Evolutionary conservation across 2,797 vertebrate species (phyloP).

Genomic region (Phaenicophaeus curvirostris): DNA sequence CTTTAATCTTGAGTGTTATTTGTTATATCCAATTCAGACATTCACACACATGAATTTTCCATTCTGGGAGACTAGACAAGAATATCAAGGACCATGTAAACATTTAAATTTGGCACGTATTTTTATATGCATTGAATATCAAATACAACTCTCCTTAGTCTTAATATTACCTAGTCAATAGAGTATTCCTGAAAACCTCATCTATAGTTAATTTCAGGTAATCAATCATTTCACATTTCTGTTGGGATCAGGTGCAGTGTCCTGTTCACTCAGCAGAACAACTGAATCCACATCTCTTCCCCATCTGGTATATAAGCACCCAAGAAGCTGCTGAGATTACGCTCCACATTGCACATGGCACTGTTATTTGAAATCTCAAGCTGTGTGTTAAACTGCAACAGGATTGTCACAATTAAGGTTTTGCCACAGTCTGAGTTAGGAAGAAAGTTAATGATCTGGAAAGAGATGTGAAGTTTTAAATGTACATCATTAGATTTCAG

Average conservation of each 20-base stretch:
- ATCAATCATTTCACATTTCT: background rate
- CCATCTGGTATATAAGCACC: background rate
- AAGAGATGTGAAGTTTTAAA: background rate
- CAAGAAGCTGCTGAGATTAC: background rate
- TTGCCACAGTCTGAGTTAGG: background rate
- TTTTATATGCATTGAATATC: background rate
- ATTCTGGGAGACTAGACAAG: background rate
- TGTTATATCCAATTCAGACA: background rate
- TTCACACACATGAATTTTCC: background rate
- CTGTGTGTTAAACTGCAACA: background rate
- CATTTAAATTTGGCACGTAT: background rate
- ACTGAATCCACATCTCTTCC: background rate
- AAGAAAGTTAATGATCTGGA: background rate
- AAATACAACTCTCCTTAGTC: background rate
- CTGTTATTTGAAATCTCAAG: background rate
- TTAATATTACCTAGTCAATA: rapidly evolving
- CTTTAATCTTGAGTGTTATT: background rate
- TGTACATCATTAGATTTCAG: background rate
- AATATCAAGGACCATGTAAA: background rate
- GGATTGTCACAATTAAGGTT: background rate
- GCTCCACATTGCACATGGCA: background rate
- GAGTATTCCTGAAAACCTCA: background rate
- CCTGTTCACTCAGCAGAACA: background rate
- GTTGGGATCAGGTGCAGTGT: background rate
- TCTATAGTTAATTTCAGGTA: background rate